phyloP scores from a whole-genome alignment of 92 coral and sea anemone species.

The Zoanthus sociatus region DNA sequence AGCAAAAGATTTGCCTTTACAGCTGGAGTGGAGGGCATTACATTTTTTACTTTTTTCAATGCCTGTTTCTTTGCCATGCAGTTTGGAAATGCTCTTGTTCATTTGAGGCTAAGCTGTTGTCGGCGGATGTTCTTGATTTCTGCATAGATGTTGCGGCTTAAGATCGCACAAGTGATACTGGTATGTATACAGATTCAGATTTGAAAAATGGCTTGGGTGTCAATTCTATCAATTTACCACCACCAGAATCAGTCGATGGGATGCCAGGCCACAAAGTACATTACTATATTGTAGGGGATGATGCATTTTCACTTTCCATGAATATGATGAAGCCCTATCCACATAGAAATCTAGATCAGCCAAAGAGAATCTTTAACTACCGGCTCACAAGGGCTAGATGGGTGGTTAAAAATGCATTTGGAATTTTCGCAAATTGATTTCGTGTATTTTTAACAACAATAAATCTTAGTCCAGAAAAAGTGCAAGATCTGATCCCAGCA shows the following conservation, averaged over 20 bases:
- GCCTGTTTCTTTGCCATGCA: background rate
- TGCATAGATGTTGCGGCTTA: background rate
- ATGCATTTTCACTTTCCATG: constrained; percentile 44
- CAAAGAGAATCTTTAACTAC: constrained; percentile 6
- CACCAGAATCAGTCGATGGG: background rate
- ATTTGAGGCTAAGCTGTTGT: background rate
- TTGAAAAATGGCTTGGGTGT: background rate
- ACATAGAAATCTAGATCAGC: background rate
- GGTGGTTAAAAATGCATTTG: background rate
- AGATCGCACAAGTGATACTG: constrained; percentile 2
- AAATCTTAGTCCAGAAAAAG: constrained; percentile 10
- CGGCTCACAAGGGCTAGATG: constrained; percentile 1
- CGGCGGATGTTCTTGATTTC: background rate
- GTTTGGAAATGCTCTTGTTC: background rate
- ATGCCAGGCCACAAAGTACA: constrained; percentile 10
- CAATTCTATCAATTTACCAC: constrained; percentile 8
- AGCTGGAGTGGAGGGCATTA: constrained; percentile 4
- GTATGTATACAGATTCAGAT: constrained; percentile 2
- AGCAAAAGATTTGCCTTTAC: background rate
- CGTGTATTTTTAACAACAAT: constrained; percentile 10
- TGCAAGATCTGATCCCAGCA: constrained; percentile 10
- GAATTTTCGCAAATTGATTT: constrained; percentile 6
- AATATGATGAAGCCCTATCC: constrained; percentile 19
- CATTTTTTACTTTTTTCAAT: background rate
- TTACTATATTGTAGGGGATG: constrained; percentile 43